Base-by-base conservation (phyloP, 1,140 invertebrate genomes). In the Vollenhovia emeryi region DNA sequence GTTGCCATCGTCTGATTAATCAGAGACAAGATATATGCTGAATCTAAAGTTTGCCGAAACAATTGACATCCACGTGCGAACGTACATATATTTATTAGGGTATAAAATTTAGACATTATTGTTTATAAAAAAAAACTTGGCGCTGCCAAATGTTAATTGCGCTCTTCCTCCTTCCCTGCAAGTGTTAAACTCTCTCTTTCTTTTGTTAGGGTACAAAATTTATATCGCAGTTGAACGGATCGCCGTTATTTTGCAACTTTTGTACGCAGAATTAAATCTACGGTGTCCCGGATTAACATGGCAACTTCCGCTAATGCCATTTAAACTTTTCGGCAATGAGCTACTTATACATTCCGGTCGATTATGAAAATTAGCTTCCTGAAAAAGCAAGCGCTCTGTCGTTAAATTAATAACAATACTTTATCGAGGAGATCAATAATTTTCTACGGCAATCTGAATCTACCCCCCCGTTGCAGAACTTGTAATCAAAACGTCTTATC, bases 401-500 rank as follows among this genome's bases (percentile, higher is more conserved):
- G n/a, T n/a, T n/a, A 40, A 79, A 52, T 73, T 82, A 73, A 73
- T 45, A 27, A 52, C 24, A 15, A 52, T 68, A 40, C 24, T 8
- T 71, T 73, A 82, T 59, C 78, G 13, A 21, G 78, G 50, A 57
- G 45, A 73, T 73, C 66, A 52, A 79, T 79, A 59, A 57, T 82
- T 33, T n/a, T 57, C 15, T n/a, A 43, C 52, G 27, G 43, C 45
- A 40, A n/a, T 71, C 48, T 27, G 48, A 21, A 59, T 82, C 36
- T 33, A 73, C 7, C 75, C 8, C 7, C 9, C n/a, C n/a, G n/a
- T 36, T 43, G 48, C 43, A 27, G 13, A 5, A 21, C 36, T 82
- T 57, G 36, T 71, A 57, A 82, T 71, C 66, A 33, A 73, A 82
- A 59, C 78, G 50, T 73, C 50, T 82, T 82, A 73, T 82, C 66